Percentiles rank a stretch among this genome's conserved stretches.
phyloP scores from a whole-genome alignment of 2,113 vertebrate genomes.

The Oostethus manadensis region DNA sequence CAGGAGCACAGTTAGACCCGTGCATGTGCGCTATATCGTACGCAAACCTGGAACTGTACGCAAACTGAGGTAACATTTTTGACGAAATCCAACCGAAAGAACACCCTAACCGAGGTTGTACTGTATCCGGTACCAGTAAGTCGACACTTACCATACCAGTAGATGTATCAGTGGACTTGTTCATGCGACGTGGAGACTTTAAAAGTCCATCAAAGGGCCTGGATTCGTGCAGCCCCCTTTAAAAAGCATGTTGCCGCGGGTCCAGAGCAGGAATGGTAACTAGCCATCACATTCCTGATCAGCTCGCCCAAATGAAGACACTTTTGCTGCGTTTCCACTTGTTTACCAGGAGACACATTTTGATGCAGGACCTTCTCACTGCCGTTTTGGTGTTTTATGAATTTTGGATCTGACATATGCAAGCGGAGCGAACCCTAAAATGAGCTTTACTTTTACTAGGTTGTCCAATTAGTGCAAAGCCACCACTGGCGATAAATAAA shows the following conservation, averaged over 20 bases:
- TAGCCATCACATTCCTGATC: neutral
- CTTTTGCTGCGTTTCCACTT: neutral
- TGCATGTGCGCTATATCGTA: too few relatives aligned
- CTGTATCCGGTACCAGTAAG: too few relatives aligned
- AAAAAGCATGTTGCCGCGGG: neutral
- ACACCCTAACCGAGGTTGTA: too few relatives aligned
- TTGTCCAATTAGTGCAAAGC: neutral
- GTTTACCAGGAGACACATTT: neutral
- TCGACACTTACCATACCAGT: too few relatives aligned
- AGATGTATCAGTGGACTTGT: too few relatives aligned
- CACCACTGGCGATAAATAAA: conserved; percentile 1
- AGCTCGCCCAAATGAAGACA: neutral
- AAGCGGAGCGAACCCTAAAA: neutral
- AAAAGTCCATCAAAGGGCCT: neutral
- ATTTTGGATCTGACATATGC: neutral
- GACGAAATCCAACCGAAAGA: too few relatives aligned
- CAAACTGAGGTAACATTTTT: too few relatives aligned
- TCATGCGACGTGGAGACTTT: neutral
- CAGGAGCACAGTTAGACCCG: too few relatives aligned
- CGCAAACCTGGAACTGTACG: too few relatives aligned
- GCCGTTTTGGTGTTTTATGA: neutral
- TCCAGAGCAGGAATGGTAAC: neutral
- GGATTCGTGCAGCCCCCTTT: too few relatives aligned
- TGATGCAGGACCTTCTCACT: neutral
- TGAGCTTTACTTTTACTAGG: neutral